Evolutionary conservation across 64 coral and sea anemone species (phyloP), one percentile per base, ranked within the genome.

Genomic region (Orbicella faveolata): DNA sequence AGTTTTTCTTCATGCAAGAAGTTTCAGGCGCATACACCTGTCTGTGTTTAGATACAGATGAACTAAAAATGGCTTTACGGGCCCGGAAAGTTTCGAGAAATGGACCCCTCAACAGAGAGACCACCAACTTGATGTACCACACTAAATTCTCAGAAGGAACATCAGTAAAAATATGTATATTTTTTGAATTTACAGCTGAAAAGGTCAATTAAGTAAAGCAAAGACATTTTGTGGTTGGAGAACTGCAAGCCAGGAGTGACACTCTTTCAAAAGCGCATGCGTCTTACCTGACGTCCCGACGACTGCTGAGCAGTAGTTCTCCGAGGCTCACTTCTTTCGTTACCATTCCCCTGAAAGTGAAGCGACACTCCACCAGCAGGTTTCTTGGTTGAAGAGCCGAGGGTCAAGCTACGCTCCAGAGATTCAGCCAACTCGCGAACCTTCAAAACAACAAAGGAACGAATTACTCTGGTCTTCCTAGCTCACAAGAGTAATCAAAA

Each of bases 331-430:
- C 86, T 76, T 39, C 33, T 75, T 25, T 57, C 52, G 52, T 88
- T 19, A 14, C 70, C 73, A 88, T 34, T 61, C 33, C 72, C 86
- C 61, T 88, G 72, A 23, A 68, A 87, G 90, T 92, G 90, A 61
- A 92, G 65, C 10, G 90, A 84, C 9, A 92, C 90, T 15, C 82
- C 90, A 2, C 90, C 90, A 9, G 73, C 83, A 25, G 90, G 90
- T 53, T 92, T 92, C 41, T 80, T 86, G 14, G 62, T 61, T 34
- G 83, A 12, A 36, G 51, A 79, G 4, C 75, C 74, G 55, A 67
- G 48, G 35, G 18, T 81, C 34, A 92, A 77, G 66, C 75, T 92
- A n/a, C 83, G 59, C 35, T 92, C 90, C 33, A 92, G 41, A 30
- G 83, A 35, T 69, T 69, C 77, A 20, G 83, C n/a, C 21, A 87